Percentiles rank a stretch among this genome's conserved stretches.
phyloP scores from a whole-genome alignment of 2,113 vertebrate species.

The Rutilus rutilus region DNA sequence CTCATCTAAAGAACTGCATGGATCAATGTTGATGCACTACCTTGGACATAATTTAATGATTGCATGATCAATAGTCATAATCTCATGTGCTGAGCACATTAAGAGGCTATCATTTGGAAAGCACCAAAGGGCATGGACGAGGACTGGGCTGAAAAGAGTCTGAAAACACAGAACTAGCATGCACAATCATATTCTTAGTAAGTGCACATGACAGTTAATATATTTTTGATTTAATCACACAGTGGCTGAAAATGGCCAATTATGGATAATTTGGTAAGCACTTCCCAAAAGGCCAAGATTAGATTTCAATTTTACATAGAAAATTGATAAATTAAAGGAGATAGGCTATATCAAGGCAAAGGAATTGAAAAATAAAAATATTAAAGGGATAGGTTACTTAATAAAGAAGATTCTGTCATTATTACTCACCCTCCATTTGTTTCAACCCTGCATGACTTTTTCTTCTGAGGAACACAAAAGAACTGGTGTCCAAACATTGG shows the following conservation, averaged over 20 bases:
- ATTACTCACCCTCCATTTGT: background rate
- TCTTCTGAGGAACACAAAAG: background rate
- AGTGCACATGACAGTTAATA: slow-evolving; percentile 29
- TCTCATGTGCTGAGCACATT: slow-evolving; percentile 32
- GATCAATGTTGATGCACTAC: slow-evolving; percentile 39
- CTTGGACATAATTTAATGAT: slow-evolving; percentile 41
- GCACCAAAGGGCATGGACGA: background rate
- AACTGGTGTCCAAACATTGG: background rate
- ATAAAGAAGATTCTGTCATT: background rate
- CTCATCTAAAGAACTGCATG: slow-evolving; percentile 27
- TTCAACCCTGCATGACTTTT: background rate
- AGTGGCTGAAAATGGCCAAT: slow-evolving; percentile 26
- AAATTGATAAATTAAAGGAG: slow-evolving; percentile 37
- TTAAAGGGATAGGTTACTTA: background rate
- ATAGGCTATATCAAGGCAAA: background rate
- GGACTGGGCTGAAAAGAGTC: background rate
- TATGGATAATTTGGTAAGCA: background rate
- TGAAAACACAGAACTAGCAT: background rate
- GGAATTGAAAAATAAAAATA: background rate
- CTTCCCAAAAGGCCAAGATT: slow-evolving; percentile 32
- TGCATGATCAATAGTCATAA: slow-evolving; percentile 44
- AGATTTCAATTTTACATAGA: slow-evolving; percentile 29
- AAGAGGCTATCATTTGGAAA: slow-evolving; percentile 41
- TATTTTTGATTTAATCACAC: slow-evolving; percentile 36
- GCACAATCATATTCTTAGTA: background rate